phyloP scores from a whole-genome alignment of 2,113 vertebrate species.

The Fulmarus glacialis region DNA sequence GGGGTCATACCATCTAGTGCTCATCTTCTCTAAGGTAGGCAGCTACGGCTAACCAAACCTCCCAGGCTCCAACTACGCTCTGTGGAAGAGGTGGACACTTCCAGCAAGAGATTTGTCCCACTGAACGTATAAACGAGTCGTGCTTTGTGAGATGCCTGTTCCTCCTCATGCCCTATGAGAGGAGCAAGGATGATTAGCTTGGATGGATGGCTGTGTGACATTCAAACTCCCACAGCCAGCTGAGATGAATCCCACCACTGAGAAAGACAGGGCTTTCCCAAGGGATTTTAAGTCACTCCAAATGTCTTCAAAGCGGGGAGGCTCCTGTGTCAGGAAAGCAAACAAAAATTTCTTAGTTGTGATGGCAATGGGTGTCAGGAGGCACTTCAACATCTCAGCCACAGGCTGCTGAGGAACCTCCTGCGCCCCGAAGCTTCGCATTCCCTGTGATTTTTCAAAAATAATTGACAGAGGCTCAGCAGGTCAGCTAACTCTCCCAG shows the following conservation, averaged over 20 bases:
- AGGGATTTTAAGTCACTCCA: neutral
- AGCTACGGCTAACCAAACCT: neutral
- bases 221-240: neutral
- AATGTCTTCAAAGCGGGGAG: neutral
- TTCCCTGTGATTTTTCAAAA: constrained; percentile 16
- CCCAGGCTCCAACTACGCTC: neutral
- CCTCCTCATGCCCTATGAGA: neutral
- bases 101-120: neutral
- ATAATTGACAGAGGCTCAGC: constrained; percentile 44
- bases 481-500: constrained; percentile 23
- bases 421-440: neutral
- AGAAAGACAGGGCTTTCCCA: neutral
- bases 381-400: constrained; percentile 2
- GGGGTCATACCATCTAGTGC: neutral
- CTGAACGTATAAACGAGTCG: neutral
- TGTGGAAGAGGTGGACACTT: neutral
- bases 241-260: neutral
- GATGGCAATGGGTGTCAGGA: neutral
- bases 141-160: neutral
- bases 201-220: neutral
- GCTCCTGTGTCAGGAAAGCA: neutral
- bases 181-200: neutral
- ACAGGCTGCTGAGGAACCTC: constrained; percentile 18
- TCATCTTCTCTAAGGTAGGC: neutral
- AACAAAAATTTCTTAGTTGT: constrained; percentile 4